Base-by-base conservation (phyloP, 1,140 invertebrate genomes). In the Thaumatotibia leucotreta region DNA sequence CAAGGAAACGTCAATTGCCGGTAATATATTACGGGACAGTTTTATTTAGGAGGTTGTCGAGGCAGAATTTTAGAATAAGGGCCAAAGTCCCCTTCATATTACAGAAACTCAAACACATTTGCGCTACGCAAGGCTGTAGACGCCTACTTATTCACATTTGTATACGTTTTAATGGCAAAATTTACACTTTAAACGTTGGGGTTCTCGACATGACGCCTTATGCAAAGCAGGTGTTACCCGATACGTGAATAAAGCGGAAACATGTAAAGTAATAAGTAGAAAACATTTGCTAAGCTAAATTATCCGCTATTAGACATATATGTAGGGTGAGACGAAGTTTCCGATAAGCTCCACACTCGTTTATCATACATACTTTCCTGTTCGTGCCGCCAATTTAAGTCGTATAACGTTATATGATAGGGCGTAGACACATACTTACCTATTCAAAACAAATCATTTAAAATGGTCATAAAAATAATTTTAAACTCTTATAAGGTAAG, bases 171-270 rank as follows among this genome's bases (percentile, higher is more conserved):
- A 86, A 89, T 88, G 84, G 84, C 86, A 81, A 89, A 90, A 87
- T 88, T 88, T 88, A 90, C 83, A 88, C 86, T 84, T 88, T 83
- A 80, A 82, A 83, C 76, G 83, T 83, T 58, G 79, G 84, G 77
- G 82, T 82, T 83, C 83, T 81, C 84, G 74, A 77, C 82, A 84
- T 88, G 83, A 86, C 83, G 83, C 81, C 83, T 89, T 87, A 89
- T 89, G 87, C 86, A 88, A 89, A 89, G 80, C 87, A 89, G 87
- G 84, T 89, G 87, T 82, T 85, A 85, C 87, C 82, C 85, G 86
- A 88, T 88, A 89, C 81, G 82, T 79, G 75, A 75, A 65, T 31
- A 65, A 49, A 17, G 39, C 45, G 33, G 24, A 22, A 49, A 29
- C 24, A 31, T 58, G 32, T 63, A 67, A 69, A 22, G 65, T 61